Conservation (phyloP, 2,797 vertebrate genomes). For the Propithecus deckenii region DNA sequence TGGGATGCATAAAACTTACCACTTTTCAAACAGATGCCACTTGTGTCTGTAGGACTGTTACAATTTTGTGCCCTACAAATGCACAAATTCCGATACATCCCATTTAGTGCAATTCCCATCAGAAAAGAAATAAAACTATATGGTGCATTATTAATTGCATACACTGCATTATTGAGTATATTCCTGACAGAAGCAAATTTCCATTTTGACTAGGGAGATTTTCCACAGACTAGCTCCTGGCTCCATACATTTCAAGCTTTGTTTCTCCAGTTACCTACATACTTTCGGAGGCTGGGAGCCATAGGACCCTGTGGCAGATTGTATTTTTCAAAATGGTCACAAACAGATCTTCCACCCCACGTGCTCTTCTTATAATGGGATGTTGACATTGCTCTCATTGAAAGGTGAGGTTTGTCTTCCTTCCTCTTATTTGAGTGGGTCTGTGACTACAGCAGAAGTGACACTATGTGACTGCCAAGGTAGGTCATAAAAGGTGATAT, state of each 20-base stretch:
- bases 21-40: background rate
- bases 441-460: background rate
- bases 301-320: background rate
- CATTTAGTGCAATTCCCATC: slow-evolving; percentile 34
- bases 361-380: background rate
- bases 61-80: background rate
- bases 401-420: background rate
- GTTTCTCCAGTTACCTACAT: background rate
- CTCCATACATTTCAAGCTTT: background rate
- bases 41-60: background rate
- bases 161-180: slow-evolving; percentile 27
- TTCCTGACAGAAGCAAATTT: slow-evolving; percentile 55
- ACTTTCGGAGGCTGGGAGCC: background rate
- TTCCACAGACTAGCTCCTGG: slow-evolving; percentile 26
- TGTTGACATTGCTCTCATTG: background rate
- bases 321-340: background rate
- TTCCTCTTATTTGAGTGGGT: background rate
- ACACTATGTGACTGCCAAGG: background rate
- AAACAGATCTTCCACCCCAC: background rate
- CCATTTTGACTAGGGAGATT: slow-evolving; percentile 40
- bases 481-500: background rate
- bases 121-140: slow-evolving; percentile 67
- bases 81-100: slow-evolving; percentile 32
- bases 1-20: background rate
- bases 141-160: slow-evolving; percentile 67